These are phyloP conservation scores for Melanitta fusca DNA, from an alignment of 2,797 vertebrate genomes.

Conservation along the genomic window DNA sequence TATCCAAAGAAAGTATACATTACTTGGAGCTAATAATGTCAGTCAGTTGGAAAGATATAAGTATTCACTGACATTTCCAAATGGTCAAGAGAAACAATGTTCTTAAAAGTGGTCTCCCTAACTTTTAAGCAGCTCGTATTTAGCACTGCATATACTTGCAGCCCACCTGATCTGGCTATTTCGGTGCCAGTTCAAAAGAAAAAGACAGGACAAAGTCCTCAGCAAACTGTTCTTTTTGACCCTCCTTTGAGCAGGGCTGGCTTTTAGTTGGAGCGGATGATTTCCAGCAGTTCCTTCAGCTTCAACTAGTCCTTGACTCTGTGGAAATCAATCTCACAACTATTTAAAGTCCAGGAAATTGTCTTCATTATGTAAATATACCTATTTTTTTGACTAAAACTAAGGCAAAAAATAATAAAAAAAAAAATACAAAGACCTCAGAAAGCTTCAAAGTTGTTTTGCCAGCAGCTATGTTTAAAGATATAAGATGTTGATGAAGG, in stretches of 20 bases:
- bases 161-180: neutral
- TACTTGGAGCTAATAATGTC: too few relatives aligned
- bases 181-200: neutral
- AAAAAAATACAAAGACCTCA: rapidly evolving
- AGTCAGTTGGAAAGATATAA: neutral
- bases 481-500: neutral
- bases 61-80: neutral
- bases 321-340: neutral
- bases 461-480: neutral
- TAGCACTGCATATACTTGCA: neutral
- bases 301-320: neutral
- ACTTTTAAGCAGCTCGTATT: neutral
- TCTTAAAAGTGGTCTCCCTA: neutral
- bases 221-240: neutral
- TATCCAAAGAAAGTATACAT: too few relatives aligned
- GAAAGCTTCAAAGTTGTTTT: neutral
- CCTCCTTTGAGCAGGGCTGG: neutral
- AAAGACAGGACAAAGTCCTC: neutral
- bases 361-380: neutral
- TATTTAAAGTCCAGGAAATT: neutral
- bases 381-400: neutral
- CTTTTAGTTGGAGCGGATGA: neutral
- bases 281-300: neutral
- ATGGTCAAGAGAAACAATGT: neutral
- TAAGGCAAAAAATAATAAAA: neutral